phyloP scores from a whole-genome alignment of 2,113 vertebrate genomes.

The Colius striatus region DNA sequence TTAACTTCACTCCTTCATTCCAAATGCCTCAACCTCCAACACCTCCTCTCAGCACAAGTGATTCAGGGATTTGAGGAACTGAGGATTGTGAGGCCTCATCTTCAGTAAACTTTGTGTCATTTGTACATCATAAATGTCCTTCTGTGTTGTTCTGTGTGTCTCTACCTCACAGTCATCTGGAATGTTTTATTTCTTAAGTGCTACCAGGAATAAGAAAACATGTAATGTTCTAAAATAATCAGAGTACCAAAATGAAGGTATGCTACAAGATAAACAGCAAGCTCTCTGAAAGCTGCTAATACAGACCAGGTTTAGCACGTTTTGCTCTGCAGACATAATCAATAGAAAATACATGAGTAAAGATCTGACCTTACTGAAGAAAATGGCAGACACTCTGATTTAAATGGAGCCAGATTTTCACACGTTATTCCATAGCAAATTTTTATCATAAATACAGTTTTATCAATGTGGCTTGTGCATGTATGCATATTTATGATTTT shows the following conservation, averaged over 20 bases:
- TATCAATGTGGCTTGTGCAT: not conserved
- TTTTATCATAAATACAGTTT: not conserved
- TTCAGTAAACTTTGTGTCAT: not conserved
- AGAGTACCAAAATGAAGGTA: not conserved
- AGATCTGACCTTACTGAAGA: not conserved
- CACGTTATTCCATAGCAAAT: not conserved
- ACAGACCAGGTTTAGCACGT: not conserved
- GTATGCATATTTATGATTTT: constrained; percentile 31
- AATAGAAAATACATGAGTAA: not conserved
- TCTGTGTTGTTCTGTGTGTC: not conserved
- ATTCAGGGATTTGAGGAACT: not conserved
- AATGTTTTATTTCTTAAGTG: not conserved
- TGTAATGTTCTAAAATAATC: not conserved
- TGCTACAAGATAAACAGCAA: not conserved
- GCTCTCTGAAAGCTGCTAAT: not conserved
- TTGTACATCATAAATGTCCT: not conserved
- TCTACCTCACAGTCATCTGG: not conserved
- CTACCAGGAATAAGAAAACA: not conserved
- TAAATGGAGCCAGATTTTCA: not conserved
- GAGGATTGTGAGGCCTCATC: not conserved
- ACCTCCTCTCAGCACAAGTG: not conserved
- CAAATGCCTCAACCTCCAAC: not conserved
- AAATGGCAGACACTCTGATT: not conserved
- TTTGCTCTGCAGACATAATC: not conserved
- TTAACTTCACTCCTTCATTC: not conserved